Evolutionary conservation across 2,888 invertebrate species (phyloP).

Genomic region (Diaphora mendica): DNA sequence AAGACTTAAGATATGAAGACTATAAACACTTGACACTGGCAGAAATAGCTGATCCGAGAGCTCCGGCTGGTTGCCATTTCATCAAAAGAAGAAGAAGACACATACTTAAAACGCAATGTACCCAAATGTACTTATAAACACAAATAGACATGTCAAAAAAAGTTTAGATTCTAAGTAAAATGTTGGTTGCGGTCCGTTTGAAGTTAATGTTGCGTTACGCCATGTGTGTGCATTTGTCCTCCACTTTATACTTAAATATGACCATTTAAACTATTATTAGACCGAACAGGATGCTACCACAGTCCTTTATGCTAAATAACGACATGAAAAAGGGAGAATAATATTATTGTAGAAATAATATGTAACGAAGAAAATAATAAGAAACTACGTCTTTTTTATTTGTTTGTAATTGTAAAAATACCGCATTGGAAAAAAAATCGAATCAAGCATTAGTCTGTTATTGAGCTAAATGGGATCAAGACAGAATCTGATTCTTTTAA

Average conservation of each 20-base stretch:
- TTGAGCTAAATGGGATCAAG: too few relatives aligned
- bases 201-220: constrained; percentile 50
- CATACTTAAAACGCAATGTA: background rate
- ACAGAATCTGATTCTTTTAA: background rate
- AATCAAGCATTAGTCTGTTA: background rate
- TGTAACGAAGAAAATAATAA: background rate
- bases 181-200: constrained; percentile 54
- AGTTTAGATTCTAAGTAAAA: constrained; percentile 49
- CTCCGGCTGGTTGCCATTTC: too few relatives aligned
- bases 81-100: too few relatives aligned
- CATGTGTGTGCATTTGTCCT: constrained; percentile 52
- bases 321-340: constrained; percentile 3
- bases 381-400: background rate
- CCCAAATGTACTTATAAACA: constrained; percentile 1
- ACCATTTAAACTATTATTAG: constrained; percentile 53
- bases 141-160: constrained; percentile 21
- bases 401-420: background rate
- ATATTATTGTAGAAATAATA: background rate
- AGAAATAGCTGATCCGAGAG: too few relatives aligned
- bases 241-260: constrained; percentile 49
- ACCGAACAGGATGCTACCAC: constrained; percentile 46
- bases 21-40: too few relatives aligned
- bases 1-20: too few relatives aligned
- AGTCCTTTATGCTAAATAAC: constrained; percentile 42
- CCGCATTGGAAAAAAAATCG: background rate